A percentile compares a stretch with the other conserved stretches of the same genome.
phyloP scores from a whole-genome alignment of 2,797 vertebrate genomes.

The Graptemys geographica region DNA sequence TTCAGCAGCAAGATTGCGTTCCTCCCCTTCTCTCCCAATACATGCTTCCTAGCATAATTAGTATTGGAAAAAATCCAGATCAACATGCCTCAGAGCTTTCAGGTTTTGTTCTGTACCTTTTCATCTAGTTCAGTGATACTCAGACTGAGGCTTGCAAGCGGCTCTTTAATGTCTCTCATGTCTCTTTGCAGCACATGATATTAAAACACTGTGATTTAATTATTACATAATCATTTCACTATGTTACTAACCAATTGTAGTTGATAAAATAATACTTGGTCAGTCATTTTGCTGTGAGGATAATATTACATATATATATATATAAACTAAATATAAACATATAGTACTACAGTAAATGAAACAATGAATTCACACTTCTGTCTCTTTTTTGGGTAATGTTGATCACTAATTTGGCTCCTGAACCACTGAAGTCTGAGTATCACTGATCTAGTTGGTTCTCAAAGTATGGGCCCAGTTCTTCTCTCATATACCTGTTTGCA shows the following conservation, averaged over 20 bases:
- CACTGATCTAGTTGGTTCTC: not conserved
- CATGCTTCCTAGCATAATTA: not conserved
- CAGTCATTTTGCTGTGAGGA: not conserved
- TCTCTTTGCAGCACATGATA: not conserved
- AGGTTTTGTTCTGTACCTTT: not conserved
- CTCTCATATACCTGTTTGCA: not conserved
- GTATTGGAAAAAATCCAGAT: not conserved
- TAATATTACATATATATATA: not conserved
- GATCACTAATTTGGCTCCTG: not conserved
- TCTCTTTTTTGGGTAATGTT: not conserved
- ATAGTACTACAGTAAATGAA: too few relatives aligned
- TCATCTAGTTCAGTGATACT: not conserved
- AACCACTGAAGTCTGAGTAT: not conserved
- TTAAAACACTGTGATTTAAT: not conserved
- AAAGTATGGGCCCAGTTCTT: not conserved
- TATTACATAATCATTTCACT: not conserved
- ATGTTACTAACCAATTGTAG: not conserved
- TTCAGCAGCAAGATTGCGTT: not conserved
- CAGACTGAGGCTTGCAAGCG: not conserved
- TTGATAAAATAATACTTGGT: not conserved
- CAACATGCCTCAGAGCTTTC: not conserved
- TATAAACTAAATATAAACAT: not conserved
- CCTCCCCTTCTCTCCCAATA: not conserved
- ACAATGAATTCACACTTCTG: not conserved
- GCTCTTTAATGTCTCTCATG: too few relatives aligned